Base-by-base conservation (phyloP, 2,797 vertebrate species). In the Arrhamphus sclerolepis region DNA sequence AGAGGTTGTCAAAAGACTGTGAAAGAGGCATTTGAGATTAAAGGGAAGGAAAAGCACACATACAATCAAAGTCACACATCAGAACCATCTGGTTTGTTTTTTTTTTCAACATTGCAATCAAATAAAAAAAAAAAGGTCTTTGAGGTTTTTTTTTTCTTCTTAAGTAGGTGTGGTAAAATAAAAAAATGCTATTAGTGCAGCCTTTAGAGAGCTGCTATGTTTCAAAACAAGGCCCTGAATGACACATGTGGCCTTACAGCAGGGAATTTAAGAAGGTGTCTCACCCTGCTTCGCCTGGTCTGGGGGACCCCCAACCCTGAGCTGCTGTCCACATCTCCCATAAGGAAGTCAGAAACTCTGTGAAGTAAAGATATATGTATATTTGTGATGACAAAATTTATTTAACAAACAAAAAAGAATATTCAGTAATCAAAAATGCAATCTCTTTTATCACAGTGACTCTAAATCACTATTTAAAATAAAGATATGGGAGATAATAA, bases 281-380 rank as follows among this genome's bases (percentile, higher is more conserved):
- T 88, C 58, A 99, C 98, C 92, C 94, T 95, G 92, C 91, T 98
- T 91, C 95, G 95, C 77, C 83, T 92, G 92, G 94, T 94, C 92
- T 94, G 92, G 91, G 94, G 91, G 82, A 92, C 91, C 89, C 94
- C 95, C 90, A 96, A 80, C 90, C 94, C 93, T 82, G 96, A 94
- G 81, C 94, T 92, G 83, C 87, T 96, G 93, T 97, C 95, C 92
- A 96, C 95, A 95, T 99, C 98, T 94, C 97, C 97, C 98, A 99
- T 99, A 95, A 99, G 96, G 94, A 98, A 97, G 91, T 97, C 96
- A 92, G 98, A 98, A 91, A 99, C 95, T 91, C 98, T 99, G 81
- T 62, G 77, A 59, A n/a, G 56, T 10, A 62, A 19, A 78, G 40
- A 46, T 51, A 43, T 0, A 55, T 21, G 50, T 7, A 21, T 2